These are phyloP conservation scores for Paracyclopina nana DNA, from an alignment of 1,140 invertebrate genomes.

Conservation along the genomic window DNA sequence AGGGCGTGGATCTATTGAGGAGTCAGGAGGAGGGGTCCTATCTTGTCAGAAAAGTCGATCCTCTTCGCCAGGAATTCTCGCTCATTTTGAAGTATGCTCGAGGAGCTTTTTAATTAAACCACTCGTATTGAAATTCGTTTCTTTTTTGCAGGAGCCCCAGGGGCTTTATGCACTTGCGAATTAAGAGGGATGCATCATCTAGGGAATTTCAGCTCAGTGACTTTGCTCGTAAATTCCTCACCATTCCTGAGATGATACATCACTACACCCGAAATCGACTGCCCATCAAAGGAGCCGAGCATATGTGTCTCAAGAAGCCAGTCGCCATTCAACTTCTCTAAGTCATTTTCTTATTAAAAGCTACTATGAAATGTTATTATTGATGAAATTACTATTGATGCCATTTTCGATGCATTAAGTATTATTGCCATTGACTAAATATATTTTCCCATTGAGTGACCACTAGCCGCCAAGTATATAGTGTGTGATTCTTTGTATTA, in stretches of 20 bases:
- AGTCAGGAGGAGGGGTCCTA: not conserved
- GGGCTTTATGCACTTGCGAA: conserved; percentile 88
- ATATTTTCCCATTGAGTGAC: no score
- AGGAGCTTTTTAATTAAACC: not conserved
- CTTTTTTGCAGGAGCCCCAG: conserved; percentile 49
- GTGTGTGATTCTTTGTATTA: no score
- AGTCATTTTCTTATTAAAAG: not conserved
- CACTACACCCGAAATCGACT: conserved; percentile 78
- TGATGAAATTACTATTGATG: no score
- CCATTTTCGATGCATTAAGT: no score
- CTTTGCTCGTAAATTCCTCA: conserved; percentile 67
- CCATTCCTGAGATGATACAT: conserved; percentile 74
- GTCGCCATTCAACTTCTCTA: conserved; percentile 26
- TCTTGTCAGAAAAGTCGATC: conserved; percentile 2
- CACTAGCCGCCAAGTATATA: no score
- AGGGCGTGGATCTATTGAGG: not conserved
- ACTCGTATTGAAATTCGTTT: not conserved
- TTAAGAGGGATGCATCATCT: conserved; percentile 39
- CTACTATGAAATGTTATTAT: no score
- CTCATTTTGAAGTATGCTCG: not conserved
- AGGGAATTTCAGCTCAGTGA: conserved; percentile 64
- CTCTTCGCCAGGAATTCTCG: not conserved
- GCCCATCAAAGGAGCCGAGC: conserved; percentile 78
- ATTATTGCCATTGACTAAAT: no score
- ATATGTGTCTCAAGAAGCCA: conserved; percentile 76